Conservation (phyloP, 2,888 invertebrate species). For the Anorthoa munda region DNA sequence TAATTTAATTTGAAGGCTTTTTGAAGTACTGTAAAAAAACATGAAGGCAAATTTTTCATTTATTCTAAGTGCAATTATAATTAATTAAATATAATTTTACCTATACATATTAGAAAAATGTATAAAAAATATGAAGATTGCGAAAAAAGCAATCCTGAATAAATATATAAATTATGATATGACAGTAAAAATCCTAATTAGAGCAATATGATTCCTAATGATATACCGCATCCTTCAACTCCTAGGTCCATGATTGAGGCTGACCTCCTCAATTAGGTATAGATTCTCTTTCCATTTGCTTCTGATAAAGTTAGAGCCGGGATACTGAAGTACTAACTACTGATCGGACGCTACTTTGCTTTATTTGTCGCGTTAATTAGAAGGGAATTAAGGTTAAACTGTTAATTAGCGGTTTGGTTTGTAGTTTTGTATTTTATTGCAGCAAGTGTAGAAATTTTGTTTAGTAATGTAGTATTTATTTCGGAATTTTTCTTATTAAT, state of each 20-base stretch:
- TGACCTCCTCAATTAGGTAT: constrained; percentile 74
- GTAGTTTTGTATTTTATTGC: background rate
- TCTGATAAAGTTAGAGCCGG: constrained; percentile 74
- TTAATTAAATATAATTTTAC: too few relatives aligned
- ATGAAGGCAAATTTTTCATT: too few relatives aligned
- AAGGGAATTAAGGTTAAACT: constrained; percentile 26
- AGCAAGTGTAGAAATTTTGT: background rate
- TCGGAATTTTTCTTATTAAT: background rate
- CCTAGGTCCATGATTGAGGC: constrained; percentile 36
- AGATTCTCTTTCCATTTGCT: constrained; percentile 84
- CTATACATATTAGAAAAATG: too few relatives aligned
- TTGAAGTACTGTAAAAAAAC: background rate
- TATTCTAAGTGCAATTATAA: background rate
- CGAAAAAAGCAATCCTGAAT: too few relatives aligned
- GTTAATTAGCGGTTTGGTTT: constrained; percentile 12
- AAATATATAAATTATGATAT: too few relatives aligned
- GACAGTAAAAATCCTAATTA: too few relatives aligned
- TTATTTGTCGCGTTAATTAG: constrained; percentile 34
- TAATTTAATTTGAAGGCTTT: background rate
- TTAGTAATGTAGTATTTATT: background rate
- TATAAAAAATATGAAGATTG: too few relatives aligned
- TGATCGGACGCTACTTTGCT: constrained; percentile 47
- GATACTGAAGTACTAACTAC: constrained; percentile 69
- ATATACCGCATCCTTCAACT: constrained; percentile 67
- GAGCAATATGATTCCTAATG: background rate